phyloP scores from a whole-genome alignment of 1,140 invertebrate species.

The Drosophila subobscura region DNA sequence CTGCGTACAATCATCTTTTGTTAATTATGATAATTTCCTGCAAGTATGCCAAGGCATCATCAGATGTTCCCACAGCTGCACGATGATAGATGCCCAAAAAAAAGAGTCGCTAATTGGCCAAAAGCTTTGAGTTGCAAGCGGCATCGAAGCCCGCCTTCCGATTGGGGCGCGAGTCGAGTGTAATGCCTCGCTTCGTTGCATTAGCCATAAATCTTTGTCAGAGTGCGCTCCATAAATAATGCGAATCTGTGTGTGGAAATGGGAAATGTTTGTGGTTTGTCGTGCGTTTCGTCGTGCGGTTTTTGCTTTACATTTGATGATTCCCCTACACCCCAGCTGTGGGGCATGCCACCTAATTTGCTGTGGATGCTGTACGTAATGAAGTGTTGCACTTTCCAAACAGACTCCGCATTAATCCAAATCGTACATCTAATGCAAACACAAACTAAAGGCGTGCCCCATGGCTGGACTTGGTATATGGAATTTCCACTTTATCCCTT shows the following conservation, averaged over 20 bases:
- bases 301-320: slow-evolving; percentile 65
- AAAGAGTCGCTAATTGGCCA: slow-evolving; percentile 36
- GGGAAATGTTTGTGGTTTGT: slow-evolving; percentile 38
- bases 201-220: slow-evolving; percentile 76
- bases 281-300: slow-evolving; percentile 17
- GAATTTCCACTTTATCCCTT: slow-evolving; percentile 4
- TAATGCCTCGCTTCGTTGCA: slow-evolving; percentile 55
- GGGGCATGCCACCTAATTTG: slow-evolving; percentile 4
- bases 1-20: no score
- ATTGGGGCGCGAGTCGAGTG: slow-evolving; percentile 25
- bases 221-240: slow-evolving; percentile 59
- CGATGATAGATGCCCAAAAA: slow-evolving; percentile 19
- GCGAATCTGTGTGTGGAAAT: slow-evolving; percentile 39
- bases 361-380: neutral
- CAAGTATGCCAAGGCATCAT: slow-evolving; percentile 18
- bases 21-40: slow-evolving; percentile 8
- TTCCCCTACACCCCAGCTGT: slow-evolving; percentile 5
- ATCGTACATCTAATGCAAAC: slow-evolving; percentile 47
- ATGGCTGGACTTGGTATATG: slow-evolving; percentile 9
- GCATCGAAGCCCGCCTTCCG: neutral
- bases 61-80: slow-evolving; percentile 19
- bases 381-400: slow-evolving; percentile 35
- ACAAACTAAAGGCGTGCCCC: slow-evolving; percentile 61
- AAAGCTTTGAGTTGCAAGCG: slow-evolving; percentile 19
- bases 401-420: slow-evolving; percentile 24